Conservation (phyloP, 2,888 invertebrate genomes). For the Stenoptilia bipunctidactyla region DNA sequence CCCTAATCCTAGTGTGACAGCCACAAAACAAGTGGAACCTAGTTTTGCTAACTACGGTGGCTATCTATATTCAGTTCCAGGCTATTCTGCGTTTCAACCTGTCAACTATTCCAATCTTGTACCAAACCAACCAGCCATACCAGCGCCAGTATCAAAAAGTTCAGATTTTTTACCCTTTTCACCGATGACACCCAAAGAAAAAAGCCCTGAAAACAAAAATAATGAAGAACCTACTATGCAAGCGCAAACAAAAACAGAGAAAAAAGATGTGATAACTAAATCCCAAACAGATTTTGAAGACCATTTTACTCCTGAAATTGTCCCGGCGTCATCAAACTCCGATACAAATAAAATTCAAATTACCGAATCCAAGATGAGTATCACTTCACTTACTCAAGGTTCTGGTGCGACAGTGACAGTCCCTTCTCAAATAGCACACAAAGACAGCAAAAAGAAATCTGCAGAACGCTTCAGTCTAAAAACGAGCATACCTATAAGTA, state of each 20-base stretch:
- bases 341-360: slow-evolving; percentile 23
- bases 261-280: slow-evolving; percentile 17
- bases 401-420: slow-evolving; percentile 39
- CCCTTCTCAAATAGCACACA: slow-evolving; percentile 24
- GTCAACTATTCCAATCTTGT: slow-evolving; percentile 37
- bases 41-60: slow-evolving; percentile 47
- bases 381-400: slow-evolving; percentile 41
- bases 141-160: slow-evolving; percentile 21
- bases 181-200: slow-evolving; percentile 21
- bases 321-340: slow-evolving; percentile 25
- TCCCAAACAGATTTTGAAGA: slow-evolving; percentile 50
- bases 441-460: slow-evolving; percentile 37
- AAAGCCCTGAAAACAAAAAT: slow-evolving; percentile 17
- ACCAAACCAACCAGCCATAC: slow-evolving; percentile 24
- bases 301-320: slow-evolving; percentile 44
- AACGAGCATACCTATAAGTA: slow-evolving; percentile 63
- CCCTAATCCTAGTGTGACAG: slow-evolving; percentile 52
- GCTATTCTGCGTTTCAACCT: slow-evolving; percentile 61
- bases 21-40: slow-evolving; percentile 40
- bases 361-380: slow-evolving; percentile 40
- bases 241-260: background rate
- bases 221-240: slow-evolving; percentile 15
- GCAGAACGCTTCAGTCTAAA: slow-evolving; percentile 52
- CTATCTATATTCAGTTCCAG: slow-evolving; percentile 54
- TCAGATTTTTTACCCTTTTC: slow-evolving; percentile 28